Percentiles rank a stretch among this genome's conserved stretches.
Evolutionary conservation across 2,113 vertebrate species (phyloP).

Genomic region (Nycticryphes semicollaris): DNA sequence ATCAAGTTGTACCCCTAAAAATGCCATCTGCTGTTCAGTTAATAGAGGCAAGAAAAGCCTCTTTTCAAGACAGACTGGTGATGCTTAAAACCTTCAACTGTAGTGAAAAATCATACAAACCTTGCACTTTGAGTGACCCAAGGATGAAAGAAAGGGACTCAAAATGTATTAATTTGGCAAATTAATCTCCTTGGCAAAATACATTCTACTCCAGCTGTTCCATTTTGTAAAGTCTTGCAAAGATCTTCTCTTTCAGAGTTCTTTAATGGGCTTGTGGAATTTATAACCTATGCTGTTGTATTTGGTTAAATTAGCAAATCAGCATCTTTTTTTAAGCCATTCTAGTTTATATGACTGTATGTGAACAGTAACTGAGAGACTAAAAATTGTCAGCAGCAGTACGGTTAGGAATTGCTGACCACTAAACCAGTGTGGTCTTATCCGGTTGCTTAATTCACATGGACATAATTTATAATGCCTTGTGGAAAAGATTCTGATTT

Average conservation of each 20-base stretch:
- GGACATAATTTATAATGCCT: not conserved
- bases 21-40: not conserved
- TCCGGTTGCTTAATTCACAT: slow-evolving; percentile 2
- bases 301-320: slow-evolving; percentile 15
- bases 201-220: not conserved
- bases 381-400: not conserved
- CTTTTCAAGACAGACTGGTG: not conserved
- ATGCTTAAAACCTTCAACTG: not conserved
- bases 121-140: not conserved
- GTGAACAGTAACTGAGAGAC: not conserved
- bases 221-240: not conserved
- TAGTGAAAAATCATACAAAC: not conserved
- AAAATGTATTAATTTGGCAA: not conserved
- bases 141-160: not conserved
- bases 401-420: not conserved
- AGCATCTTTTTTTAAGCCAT: slow-evolving; percentile 8
- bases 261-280: not conserved
- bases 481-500: not conserved
- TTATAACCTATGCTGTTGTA: not conserved
- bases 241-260: not conserved
- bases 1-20: not conserved
- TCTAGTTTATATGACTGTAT: not conserved
- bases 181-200: not conserved
- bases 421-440: slow-evolving; percentile 17
- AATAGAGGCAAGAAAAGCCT: not conserved